These are phyloP conservation scores for Exephanes ischioxanthus DNA, from an alignment of 2,888 invertebrate species.

Conservation along the genomic window DNA sequence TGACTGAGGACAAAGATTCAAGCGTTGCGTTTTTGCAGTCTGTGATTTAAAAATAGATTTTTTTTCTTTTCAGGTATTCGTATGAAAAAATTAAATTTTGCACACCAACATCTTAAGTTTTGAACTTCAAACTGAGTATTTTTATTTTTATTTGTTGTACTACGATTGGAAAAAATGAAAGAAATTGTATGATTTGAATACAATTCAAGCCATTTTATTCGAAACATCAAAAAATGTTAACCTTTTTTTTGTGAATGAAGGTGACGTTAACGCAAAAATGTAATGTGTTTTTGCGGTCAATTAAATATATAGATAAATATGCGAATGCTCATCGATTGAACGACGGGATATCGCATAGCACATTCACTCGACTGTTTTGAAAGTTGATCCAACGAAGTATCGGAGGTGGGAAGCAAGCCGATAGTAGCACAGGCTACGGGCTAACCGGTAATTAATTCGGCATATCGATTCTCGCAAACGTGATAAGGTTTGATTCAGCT, in stretches of 20 bases:
- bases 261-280: neutral
- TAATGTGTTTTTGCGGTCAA: neutral
- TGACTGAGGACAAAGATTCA: too few relatives aligned
- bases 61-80: neutral
- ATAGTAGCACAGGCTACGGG: neutral
- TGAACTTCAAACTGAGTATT: neutral
- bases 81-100: neutral
- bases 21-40: neutral
- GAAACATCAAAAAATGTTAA: neutral
- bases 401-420: conserved; percentile 5
- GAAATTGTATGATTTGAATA: neutral
- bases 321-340: neutral
- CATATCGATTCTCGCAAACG: neutral
- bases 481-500: neutral
- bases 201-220: neutral
- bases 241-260: neutral
- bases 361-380: conserved; percentile 1
- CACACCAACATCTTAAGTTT: neutral
- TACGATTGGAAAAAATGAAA: neutral
- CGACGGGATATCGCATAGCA: neutral
- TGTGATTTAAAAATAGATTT: neutral
- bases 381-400: conserved; percentile 5
- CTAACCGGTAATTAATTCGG: conserved; percentile 14
- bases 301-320: neutral
- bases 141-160: neutral